phyloP scores from a whole-genome alignment of 2,888 invertebrate species.

The Habrosyne pyritoides region DNA sequence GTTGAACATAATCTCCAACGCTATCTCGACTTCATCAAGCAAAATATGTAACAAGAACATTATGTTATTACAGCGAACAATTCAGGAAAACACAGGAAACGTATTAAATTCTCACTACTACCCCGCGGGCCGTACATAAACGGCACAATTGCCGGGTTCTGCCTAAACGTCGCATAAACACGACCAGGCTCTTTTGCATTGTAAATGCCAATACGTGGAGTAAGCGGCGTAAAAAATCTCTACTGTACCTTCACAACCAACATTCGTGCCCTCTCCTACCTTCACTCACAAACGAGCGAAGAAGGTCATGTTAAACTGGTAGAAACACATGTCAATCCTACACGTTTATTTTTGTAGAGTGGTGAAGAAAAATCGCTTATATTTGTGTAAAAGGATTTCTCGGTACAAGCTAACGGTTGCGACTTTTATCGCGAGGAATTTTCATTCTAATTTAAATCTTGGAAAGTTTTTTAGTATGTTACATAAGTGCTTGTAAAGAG shows the following conservation, averaged over 20 bases:
- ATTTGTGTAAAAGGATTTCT: conserved; percentile 5
- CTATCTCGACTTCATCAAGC: not conserved
- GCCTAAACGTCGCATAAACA: conserved; percentile 15
- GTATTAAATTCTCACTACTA: conserved; percentile 1
- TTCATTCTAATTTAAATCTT: not conserved
- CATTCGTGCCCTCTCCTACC: not conserved
- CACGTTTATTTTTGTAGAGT: conserved; percentile 7
- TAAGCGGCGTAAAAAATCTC: conserved; percentile 10
- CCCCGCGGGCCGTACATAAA: conserved; percentile 1
- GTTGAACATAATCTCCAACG: not conserved
- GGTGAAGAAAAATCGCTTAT: conserved; percentile 9
- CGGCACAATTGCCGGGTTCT: conserved; percentile 16
- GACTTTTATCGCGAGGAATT: not conserved
- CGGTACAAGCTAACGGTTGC: not conserved
- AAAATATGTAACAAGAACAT: not conserved
- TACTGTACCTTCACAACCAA: conserved; percentile 1
- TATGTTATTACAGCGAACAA: not conserved
- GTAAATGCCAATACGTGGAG: conserved; percentile 20
- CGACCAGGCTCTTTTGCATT: conserved; percentile 27
- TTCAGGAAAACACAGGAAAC: not conserved
- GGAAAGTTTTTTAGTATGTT: not conserved
- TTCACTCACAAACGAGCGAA: not conserved
- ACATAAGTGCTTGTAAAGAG: not conserved
- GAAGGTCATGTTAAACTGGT: not conserved
- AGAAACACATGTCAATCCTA: conserved; percentile 5